Evolutionary conservation across 2,797 vertebrate species (phyloP).

Genomic region (Xenentodon cancila): DNA sequence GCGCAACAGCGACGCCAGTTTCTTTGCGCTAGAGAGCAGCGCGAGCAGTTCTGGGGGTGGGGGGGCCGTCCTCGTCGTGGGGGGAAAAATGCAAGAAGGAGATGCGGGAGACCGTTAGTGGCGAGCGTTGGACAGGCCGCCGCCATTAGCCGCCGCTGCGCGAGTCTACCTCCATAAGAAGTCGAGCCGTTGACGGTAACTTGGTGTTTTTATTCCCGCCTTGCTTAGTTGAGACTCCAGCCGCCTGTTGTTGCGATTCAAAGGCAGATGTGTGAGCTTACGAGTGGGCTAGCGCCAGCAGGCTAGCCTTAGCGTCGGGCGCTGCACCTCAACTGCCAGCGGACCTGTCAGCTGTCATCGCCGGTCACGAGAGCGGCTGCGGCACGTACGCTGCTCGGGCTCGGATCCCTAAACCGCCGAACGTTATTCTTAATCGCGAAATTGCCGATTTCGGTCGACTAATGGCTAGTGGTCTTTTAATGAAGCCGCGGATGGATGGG

Average conservation of each 20-base stretch:
- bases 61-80: conserved; percentile 60
- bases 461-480: not conserved
- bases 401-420: not conserved
- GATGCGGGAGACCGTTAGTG: conserved; percentile 76
- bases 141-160: conserved; percentile 76
- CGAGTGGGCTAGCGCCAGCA: conserved; percentile 28
- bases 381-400: conserved; percentile 7
- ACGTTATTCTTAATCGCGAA: too few relatives aligned
- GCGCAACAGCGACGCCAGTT: conserved; percentile 82
- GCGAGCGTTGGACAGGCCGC: conserved; percentile 80
- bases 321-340: conserved; percentile 31
- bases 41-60: conserved; percentile 51
- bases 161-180: conserved; percentile 61
- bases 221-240: not conserved
- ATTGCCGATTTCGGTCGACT: too few relatives aligned
- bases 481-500: conserved; percentile 40
- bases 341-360: conserved; percentile 10
- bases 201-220: conserved; percentile 35
- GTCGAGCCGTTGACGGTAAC: conserved; percentile 72
- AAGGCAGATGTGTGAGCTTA: conserved; percentile 26
- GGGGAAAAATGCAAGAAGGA: conserved; percentile 78
- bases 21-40: conserved; percentile 82
- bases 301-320: conserved; percentile 46
- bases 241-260: conserved; percentile 21
- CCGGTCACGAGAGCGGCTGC: conserved; percentile 7